Conservation (phyloP, 2,113 vertebrate genomes). For the Anser brachyrhynchus region DNA sequence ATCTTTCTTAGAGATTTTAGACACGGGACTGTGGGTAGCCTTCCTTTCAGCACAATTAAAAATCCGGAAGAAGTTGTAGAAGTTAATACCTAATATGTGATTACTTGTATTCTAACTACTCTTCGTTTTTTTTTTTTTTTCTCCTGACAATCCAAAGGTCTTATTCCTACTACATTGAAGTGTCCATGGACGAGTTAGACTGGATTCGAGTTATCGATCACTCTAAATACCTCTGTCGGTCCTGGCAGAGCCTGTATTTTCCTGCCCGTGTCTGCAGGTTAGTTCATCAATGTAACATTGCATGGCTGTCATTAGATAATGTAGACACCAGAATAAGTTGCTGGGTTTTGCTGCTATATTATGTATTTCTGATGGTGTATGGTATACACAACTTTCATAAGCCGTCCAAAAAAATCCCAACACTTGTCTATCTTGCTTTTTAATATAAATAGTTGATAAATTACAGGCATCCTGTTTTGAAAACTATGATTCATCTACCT, state of each 20-base stretch:
- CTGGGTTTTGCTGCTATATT: neutral
- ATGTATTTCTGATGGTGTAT: neutral
- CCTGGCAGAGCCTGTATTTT: conserved; percentile 97
- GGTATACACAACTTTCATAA: neutral
- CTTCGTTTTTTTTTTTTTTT: neutral
- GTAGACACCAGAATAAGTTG: neutral
- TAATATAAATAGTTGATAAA: neutral
- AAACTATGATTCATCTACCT: neutral
- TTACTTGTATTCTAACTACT: neutral
- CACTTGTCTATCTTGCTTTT: neutral
- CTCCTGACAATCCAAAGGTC: conserved; percentile 79
- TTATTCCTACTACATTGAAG: conserved; percentile 97
- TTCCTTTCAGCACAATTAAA: neutral
- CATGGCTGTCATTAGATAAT: neutral
- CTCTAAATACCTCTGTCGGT: conserved; percentile 93
- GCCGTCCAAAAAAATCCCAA: neutral
- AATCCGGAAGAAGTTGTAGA: neutral
- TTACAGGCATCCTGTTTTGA: neutral
- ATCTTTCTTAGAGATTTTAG: neutral
- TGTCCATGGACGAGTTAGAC: conserved; percentile 98
- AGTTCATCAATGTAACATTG: conserved; percentile 41
- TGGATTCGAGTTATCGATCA: conserved; percentile 97
- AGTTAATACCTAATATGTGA: neutral
- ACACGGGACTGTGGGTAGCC: neutral
- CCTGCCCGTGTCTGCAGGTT: conserved; percentile 94